A percentile compares a stretch with the other conserved stretches of the same genome.
Evolutionary conservation across 2,113 vertebrate species (phyloP).

Genomic region (Hassar affinis): DNA sequence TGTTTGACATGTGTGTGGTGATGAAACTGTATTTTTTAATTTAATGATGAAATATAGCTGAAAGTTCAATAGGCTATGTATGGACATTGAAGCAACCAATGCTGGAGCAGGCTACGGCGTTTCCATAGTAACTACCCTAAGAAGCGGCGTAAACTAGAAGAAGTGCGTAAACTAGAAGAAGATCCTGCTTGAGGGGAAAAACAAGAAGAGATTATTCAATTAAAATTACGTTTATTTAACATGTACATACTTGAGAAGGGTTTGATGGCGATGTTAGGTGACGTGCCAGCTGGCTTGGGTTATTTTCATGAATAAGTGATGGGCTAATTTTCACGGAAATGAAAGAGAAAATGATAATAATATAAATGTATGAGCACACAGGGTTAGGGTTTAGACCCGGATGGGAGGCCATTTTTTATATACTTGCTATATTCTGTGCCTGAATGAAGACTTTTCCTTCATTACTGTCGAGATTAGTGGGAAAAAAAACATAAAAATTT

Average conservation of each 20-base stretch:
- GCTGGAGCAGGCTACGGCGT: slow-evolving; percentile 39
- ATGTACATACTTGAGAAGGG: slow-evolving; percentile 4
- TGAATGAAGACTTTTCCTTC: slow-evolving; percentile 1
- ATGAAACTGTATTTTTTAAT: no score
- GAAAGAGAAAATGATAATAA: neutral
- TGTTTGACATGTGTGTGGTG: no score
- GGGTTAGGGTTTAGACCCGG: neutral
- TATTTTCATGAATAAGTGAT: slow-evolving; percentile 46
- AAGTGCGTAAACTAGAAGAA: slow-evolving; percentile 20
- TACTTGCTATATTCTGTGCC: neutral
- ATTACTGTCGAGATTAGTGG: neutral
- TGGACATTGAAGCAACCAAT: neutral
- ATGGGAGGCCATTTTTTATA: neutral
- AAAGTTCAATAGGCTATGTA: slow-evolving; percentile 37
- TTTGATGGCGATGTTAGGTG: slow-evolving; percentile 27
- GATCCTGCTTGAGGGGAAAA: neutral
- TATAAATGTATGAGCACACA: no score
- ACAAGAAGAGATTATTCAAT: neutral
- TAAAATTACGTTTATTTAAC: slow-evolving; percentile 11
- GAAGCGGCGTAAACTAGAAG: no score
- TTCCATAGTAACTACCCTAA: slow-evolving; percentile 57
- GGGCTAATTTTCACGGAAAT: slow-evolving; percentile 27
- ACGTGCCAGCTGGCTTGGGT: slow-evolving; percentile 34
- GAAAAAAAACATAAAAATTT: neutral
- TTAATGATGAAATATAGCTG: neutral